Base-by-base conservation (phyloP, 2,888 invertebrate species). In the Cantharis flavilabris region DNA sequence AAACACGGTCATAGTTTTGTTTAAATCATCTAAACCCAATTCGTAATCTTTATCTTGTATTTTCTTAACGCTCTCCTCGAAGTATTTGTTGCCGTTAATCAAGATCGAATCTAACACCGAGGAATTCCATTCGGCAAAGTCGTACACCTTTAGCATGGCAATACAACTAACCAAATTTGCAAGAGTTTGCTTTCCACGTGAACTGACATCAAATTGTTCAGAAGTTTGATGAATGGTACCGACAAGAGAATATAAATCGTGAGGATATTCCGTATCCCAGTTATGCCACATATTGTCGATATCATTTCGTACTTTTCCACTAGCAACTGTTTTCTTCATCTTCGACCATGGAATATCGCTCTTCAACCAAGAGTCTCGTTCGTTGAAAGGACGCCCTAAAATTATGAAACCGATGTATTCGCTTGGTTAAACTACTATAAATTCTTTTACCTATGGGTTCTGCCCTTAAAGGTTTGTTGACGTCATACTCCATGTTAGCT, bases 181-280 rank as follows among this genome's bases (percentile, higher is more conserved):
- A 4, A 84, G 87, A 64, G 91, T 90, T 84, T 94, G 94, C 81
- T 92, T 92, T 0, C 93, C 93, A 4, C 93, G 90, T 69, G 90
- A 86, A 2, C 84, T 83, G 13, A 86, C 85, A 0, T 89, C 87
- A 84, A 94, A 94, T 80, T 89, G 90, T 0, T 85, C 82, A 49
- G 92, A 92, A 72, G 89, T 86, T 3, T 93, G 93, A 87, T 93
- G 93, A 14, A 94, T 83, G 33, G 90, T 90, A 1, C 94, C 93
- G 91, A 93, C 92, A 1, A 95, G 86, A 0, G 94, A 93, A 88
- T 90, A 94, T 0, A 95, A 86, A 78, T 93, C 93, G 1, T 92
- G 91, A 3, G 91, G 90, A 80, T 93, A 92, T 84, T 94, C 94
- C 2, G 94, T 90, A 79, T 93, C 92, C 90, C 92, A 95, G 72